Base-by-base conservation (phyloP, 2,113 vertebrate genomes). In the Baryphthengus martii region DNA sequence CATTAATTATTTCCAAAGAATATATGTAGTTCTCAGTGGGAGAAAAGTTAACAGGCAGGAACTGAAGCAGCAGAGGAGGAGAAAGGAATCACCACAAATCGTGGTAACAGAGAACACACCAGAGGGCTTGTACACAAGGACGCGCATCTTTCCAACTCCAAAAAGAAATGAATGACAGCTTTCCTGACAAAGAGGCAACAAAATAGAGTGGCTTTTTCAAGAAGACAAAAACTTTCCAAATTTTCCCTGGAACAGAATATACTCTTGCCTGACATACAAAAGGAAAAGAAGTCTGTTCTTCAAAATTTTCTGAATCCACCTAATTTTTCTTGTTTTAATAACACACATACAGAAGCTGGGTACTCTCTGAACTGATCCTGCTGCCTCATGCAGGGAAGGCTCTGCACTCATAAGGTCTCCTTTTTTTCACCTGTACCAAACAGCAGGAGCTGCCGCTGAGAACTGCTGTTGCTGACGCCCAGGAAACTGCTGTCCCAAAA, bases 1-100 rank as follows among this genome's bases (percentile, higher is more conserved):
- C 61, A 88, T 84, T 78, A 96, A 90, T 77, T 87, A 92, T 87
- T 89, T 92, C 45, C 76, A n/a, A 91, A 94, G 78, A 68, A 81
- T 33, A 31, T 18, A 65, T 24, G 13, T 3, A 59, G 33, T 17
- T 26, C 55, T 84, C 14, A 55, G 47, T 28, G 11, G 13, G 28
- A 67, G 17, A 77, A 42, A 81, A 3, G 20, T 44, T 45, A 71
- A 37, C 29, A 53, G 23, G 28, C 6, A 77, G 17, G 62, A 88
- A 88, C 2, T 42, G 24, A 83, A 76, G 63, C 47, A 90, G 53
- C 21, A 56, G 6, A 56, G 24, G n/a, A 89, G 4, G 9, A 83
- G 11, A 89, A 92, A 45, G 15, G 16, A 72, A 53, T 16, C 1
- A 0, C 33, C 59, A 70, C 12, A 78, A 65, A 81, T 18, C 47